A percentile compares a stretch with the other conserved stretches of the same genome.
phyloP scores from a whole-genome alignment of 2,113 vertebrate genomes.

The Mesembrinibis cayennensis region DNA sequence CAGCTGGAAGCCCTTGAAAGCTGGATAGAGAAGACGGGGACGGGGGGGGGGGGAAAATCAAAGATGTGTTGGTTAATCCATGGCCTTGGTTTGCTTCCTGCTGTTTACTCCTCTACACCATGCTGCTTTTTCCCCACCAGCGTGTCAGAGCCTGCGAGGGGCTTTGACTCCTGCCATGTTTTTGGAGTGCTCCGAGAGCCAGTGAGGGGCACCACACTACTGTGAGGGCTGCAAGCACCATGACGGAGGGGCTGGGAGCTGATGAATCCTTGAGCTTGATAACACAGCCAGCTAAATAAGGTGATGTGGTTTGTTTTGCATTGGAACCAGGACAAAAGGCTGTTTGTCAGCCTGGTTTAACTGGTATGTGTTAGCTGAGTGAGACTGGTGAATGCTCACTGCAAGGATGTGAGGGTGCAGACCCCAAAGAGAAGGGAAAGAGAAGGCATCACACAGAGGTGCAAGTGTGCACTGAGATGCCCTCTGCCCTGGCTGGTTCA shows the following conservation, averaged over 20 bases:
- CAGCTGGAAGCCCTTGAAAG: neutral
- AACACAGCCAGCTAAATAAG: neutral
- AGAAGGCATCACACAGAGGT: neutral
- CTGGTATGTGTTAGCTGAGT: neutral
- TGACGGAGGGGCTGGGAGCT: neutral
- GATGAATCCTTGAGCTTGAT: neutral
- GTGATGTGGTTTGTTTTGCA: neutral
- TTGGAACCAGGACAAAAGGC: neutral
- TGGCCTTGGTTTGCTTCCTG: neutral
- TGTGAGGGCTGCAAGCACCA: neutral
- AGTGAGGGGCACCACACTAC: neutral
- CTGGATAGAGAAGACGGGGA: neutral
- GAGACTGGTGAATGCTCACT: neutral
- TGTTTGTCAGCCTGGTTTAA: neutral
- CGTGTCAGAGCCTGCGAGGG: neutral
- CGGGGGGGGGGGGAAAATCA: neutral
- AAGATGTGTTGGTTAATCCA: neutral
- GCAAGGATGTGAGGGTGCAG: neutral
- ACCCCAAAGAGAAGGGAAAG: neutral
- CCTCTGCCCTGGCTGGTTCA: fast-evolving
- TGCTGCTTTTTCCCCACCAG: neutral
- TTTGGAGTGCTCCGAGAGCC: neutral
- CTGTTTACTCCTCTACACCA: neutral
- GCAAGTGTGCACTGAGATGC: neutral
- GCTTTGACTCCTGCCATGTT: neutral